Evolutionary conservation across 2,797 vertebrate species (phyloP).

Genomic region (Parambassis ranga): DNA sequence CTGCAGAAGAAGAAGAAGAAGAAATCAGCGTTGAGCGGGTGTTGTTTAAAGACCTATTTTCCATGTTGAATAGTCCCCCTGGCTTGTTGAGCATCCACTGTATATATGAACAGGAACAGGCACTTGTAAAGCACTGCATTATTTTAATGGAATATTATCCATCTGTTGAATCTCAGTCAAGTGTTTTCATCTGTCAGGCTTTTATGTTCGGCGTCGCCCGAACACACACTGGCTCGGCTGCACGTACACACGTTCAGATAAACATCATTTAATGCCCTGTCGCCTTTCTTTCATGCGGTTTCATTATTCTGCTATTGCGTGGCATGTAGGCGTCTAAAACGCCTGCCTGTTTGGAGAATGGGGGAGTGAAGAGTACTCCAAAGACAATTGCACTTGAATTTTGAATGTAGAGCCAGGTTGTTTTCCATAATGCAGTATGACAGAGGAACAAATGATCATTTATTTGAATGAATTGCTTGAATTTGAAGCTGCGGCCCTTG

Average conservation of each 20-base stretch:
- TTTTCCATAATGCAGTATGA: conserved; percentile 60
- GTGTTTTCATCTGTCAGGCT: conserved; percentile 59
- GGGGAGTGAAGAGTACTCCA: conserved; percentile 71
- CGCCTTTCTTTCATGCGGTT: conserved; percentile 64
- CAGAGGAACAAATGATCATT: conserved; percentile 51
- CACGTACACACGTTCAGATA: conserved; percentile 51
- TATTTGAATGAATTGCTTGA: conserved; percentile 61
- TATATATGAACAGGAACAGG: conserved; percentile 6
- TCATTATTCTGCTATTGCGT: conserved; percentile 67
- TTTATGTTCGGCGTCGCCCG: conserved; percentile 58
- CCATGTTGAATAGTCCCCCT: not conserved
- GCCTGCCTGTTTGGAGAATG: conserved; percentile 65
- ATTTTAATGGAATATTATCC: conserved; percentile 62
- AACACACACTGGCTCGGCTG: conserved; percentile 31
- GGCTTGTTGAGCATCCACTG: not conserved
- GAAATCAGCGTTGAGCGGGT: conserved; percentile 15
- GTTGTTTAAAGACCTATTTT: conserved; percentile 1
- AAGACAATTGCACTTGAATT: conserved; percentile 72
- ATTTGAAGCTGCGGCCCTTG: conserved; percentile 20
- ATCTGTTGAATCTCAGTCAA: conserved; percentile 61
- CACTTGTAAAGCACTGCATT: conserved; percentile 34
- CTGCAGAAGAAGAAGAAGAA: not conserved
- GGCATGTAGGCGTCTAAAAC: conserved; percentile 69
- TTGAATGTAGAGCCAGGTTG: conserved; percentile 63
- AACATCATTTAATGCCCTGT: conserved; percentile 72